phyloP scores from a whole-genome alignment of 2,888 invertebrate species.

The Pelosia muscerda region DNA sequence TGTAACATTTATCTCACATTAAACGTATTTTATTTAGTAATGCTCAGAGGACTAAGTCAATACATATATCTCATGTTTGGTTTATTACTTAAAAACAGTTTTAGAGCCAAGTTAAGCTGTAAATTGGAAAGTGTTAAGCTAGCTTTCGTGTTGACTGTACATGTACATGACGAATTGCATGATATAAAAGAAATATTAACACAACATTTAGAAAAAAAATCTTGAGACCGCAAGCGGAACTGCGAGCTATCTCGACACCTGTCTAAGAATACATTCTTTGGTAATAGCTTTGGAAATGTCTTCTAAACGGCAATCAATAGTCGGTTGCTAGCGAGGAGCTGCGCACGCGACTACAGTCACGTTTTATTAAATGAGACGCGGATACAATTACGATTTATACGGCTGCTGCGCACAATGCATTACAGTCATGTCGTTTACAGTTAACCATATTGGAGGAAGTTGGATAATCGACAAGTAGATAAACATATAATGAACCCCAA shows the following conservation, averaged over 20 bases:
- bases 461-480: neutral
- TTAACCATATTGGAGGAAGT: slow-evolving; percentile 22
- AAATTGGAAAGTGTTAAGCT: neutral
- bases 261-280: slow-evolving; percentile 24
- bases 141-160: neutral
- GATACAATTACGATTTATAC: slow-evolving; percentile 50
- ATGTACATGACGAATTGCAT: neutral
- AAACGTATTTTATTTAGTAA: neutral
- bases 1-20: neutral
- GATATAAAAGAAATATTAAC: neutral
- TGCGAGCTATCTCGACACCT: neutral
- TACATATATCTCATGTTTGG: neutral
- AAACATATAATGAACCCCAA: too few species aligned
- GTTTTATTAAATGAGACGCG: slow-evolving; percentile 57
- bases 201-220: neutral
- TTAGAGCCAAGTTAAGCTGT: neutral
- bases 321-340: slow-evolving; percentile 28
- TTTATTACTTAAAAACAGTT: too few species aligned
- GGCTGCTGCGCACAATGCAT: slow-evolving; percentile 29
- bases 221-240: neutral
- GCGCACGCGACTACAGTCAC: slow-evolving; percentile 59
- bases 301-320: slow-evolving; percentile 36
- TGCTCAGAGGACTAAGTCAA: neutral
- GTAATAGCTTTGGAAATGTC: slow-evolving; percentile 30
- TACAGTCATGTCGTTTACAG: slow-evolving; percentile 24